Conservation (phyloP, 2,113 vertebrate species). For the Halcyon senegalensis region DNA sequence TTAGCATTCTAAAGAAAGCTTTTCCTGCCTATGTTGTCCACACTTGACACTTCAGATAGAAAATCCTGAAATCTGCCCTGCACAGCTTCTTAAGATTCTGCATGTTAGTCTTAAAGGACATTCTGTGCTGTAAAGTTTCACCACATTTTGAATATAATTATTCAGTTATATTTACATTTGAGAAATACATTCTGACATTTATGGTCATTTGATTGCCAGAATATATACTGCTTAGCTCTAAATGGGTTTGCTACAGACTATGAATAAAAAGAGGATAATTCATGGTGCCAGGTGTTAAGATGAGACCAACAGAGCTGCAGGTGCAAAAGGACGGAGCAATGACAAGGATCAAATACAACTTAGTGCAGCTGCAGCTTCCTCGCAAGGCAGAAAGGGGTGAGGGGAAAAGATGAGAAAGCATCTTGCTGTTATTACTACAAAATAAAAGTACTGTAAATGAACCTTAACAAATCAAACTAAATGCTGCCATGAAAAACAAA, state of each 20-base stretch:
- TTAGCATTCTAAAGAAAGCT: not conserved
- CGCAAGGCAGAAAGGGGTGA: slow-evolving; percentile 52
- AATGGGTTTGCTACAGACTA: slow-evolving; percentile 52
- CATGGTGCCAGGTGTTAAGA: slow-evolving; percentile 80
- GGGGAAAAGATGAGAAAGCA: slow-evolving; percentile 58
- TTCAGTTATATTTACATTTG: slow-evolving; percentile 56
- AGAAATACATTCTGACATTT: slow-evolving; percentile 60
- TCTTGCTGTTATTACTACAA: slow-evolving; percentile 50
- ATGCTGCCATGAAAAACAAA: not conserved
- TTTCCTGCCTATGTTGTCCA: not conserved
- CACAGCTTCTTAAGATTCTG: not conserved
- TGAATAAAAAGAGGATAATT: slow-evolving; percentile 75
- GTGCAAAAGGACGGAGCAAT: slow-evolving; percentile 80
- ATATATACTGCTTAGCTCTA: slow-evolving; percentile 45
- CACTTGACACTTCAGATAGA: not conserved
- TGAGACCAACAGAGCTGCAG: slow-evolving; percentile 83
- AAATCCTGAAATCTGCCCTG: not conserved
- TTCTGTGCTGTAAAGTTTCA: not conserved
- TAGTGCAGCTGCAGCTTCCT: slow-evolving; percentile 79
- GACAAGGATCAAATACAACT: slow-evolving; percentile 77
- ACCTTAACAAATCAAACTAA: slow-evolving; percentile 31
- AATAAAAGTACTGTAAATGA: slow-evolving; percentile 42
- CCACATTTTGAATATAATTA: slow-evolving; percentile 29
- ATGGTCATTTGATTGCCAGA: slow-evolving; percentile 64
- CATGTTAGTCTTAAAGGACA: not conserved